These are phyloP conservation scores for Vireo griseus DNA, from an alignment of 2,797 vertebrate genomes.

Conservation along the genomic window DNA sequence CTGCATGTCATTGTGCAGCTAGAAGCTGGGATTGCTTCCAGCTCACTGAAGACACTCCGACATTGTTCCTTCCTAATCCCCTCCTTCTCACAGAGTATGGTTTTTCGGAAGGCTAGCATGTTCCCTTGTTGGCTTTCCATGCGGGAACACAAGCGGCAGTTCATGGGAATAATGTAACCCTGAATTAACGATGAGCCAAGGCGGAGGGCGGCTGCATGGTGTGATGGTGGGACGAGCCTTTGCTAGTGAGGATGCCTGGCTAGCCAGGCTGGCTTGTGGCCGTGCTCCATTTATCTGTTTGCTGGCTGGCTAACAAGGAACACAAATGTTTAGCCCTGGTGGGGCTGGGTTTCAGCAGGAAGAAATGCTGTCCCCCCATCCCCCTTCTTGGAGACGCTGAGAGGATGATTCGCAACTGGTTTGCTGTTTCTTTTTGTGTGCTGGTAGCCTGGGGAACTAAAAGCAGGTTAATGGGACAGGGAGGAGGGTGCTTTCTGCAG, in stretches of 20 bases:
- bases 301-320: neutral
- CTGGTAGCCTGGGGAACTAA: conserved; percentile 1
- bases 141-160: neutral
- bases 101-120: neutral
- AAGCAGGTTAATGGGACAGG: conserved; percentile 44
- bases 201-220: neutral
- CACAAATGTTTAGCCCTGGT: neutral
- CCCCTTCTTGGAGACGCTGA: rapidly evolving
- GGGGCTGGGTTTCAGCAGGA: neutral
- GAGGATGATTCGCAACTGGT: neutral
- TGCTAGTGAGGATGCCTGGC: neutral
- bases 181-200: neutral
- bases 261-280: neutral
- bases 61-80: conserved; percentile 32
- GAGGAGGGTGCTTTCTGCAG: neutral
- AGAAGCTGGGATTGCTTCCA: conserved; percentile 31
- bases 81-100: neutral
- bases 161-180: conserved; percentile 41
- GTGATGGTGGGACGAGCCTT: neutral
- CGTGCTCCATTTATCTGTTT: neutral
- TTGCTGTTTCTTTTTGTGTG: neutral
- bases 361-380: rapidly evolving
- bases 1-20: conserved; percentile 38
- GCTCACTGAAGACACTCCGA: conserved; percentile 15
- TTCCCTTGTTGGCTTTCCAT: conserved; percentile 5